A percentile compares a stretch with the other conserved stretches of the same genome.
Conservation (phyloP, 2,888 invertebrate genomes). For the Drosophila siamana region DNA sequence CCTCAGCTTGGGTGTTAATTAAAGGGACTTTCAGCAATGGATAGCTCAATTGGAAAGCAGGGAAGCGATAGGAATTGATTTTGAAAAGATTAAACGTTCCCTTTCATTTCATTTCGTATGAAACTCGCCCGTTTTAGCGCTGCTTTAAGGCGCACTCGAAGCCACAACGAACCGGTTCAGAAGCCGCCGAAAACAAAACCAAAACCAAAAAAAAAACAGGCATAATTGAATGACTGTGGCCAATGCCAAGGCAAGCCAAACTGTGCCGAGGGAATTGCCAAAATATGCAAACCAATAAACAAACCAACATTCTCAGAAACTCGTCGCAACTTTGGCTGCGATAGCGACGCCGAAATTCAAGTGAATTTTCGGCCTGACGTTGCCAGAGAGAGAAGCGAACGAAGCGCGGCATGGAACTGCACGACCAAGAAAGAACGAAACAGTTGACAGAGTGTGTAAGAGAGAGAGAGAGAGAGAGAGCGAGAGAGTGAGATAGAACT, state of each 20-base stretch:
- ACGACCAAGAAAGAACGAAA: background rate
- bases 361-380: constrained; percentile 8
- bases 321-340: no score
- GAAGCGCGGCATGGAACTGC: no score
- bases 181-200: no score
- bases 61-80: background rate
- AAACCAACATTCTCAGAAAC: constrained; percentile 10
- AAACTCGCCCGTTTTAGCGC: no score
- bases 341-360: background rate
- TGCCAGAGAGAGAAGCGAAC: constrained; percentile 7
- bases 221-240: constrained; percentile 9
- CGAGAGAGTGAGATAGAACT: background rate
- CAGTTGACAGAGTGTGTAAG: background rate
- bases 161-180: no score
- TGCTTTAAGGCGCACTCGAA: no score
- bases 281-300: constrained; percentile 24
- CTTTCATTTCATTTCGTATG: no score
- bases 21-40: background rate
- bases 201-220: constrained; percentile 1
- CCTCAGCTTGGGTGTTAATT: background rate
- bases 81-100: no score
- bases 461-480: background rate
- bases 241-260: background rate
- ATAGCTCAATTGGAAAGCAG: background rate
- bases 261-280: constrained; percentile 13